Evolutionary conservation across 1,140 invertebrate species (phyloP).

Genomic region (Drosophila rufa): DNA sequence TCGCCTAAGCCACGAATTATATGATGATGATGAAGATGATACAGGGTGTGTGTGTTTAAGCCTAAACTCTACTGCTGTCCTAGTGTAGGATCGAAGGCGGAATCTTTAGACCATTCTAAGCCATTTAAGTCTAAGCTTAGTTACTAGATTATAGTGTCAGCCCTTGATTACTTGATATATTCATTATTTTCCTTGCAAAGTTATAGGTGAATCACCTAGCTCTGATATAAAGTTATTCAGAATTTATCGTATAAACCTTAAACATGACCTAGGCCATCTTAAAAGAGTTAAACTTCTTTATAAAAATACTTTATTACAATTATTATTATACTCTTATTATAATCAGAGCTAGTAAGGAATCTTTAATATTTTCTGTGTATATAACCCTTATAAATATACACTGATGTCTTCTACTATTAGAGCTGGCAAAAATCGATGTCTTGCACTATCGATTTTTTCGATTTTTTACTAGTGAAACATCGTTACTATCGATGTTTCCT

Average conservation of each 20-base stretch:
- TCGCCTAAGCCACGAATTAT: constrained; percentile 48
- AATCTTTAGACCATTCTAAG: constrained; percentile 5
- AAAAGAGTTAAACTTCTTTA: constrained; percentile 5
- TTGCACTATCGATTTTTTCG: no score
- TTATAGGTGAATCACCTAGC: neutral
- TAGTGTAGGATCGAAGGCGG: constrained; percentile 13
- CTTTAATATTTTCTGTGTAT: neutral
- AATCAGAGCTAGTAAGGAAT: neutral
- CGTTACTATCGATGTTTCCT: no score
- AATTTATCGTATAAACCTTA: constrained; percentile 1
- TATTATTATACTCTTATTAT: neutral
- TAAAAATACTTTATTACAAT: neutral
- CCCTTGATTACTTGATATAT: neutral
- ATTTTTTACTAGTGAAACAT: no score
- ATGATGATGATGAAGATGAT: constrained; percentile 30
- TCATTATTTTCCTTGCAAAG: neutral
- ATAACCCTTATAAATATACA: neutral
- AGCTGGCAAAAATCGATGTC: no score
- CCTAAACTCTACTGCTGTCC: constrained; percentile 42
- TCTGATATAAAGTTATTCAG: neutral
- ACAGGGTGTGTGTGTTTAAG: constrained; percentile 66
- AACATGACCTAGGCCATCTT: constrained; percentile 1
- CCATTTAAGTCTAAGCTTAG: constrained; percentile 1
- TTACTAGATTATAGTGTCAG: neutral
- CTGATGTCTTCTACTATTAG: neutral